Conservation (phyloP, 1,140 invertebrate genomes). For the Bradynema listronoti region DNA sequence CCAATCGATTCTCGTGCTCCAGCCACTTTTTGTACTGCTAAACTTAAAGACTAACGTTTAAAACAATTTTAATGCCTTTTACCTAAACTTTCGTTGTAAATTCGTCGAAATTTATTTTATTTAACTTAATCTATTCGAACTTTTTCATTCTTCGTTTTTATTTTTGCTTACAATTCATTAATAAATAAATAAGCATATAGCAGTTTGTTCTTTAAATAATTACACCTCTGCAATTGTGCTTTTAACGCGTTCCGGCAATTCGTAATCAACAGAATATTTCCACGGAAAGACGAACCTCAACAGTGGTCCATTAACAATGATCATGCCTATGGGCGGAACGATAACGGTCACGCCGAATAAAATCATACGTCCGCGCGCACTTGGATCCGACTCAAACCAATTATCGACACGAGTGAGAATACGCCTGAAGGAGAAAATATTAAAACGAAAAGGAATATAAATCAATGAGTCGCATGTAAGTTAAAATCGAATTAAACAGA, state of each 20-base stretch:
- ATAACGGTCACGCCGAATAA: conserved; percentile 6
- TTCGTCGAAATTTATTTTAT: too few relatives aligned
- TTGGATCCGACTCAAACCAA: conserved; percentile 4
- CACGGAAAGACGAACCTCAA: conserved; percentile 11
- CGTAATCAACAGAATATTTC: background rate
- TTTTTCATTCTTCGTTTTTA: too few relatives aligned
- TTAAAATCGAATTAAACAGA: too few relatives aligned
- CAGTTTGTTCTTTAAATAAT: background rate
- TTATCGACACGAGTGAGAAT: too few relatives aligned
- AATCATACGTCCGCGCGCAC: conserved; percentile 1
- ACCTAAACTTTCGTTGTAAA: too few relatives aligned
- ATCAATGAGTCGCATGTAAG: too few relatives aligned
- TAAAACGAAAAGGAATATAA: too few relatives aligned
- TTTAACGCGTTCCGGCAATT: conserved; percentile 8
- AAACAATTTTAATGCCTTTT: too few relatives aligned
- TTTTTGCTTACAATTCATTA: too few relatives aligned
- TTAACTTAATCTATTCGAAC: too few relatives aligned
- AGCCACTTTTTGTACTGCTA: conserved; percentile 13
- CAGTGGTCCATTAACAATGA: conserved; percentile 17
- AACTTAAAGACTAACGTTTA: too few relatives aligned
- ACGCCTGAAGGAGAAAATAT: too few relatives aligned
- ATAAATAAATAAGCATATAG: background rate
- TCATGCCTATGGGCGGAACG: conserved; percentile 2
- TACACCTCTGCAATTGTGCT: background rate
- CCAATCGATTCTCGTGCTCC: background rate